These are phyloP conservation scores for Euura lappo DNA, from an alignment of 1,140 invertebrate genomes.

Conservation along the genomic window DNA sequence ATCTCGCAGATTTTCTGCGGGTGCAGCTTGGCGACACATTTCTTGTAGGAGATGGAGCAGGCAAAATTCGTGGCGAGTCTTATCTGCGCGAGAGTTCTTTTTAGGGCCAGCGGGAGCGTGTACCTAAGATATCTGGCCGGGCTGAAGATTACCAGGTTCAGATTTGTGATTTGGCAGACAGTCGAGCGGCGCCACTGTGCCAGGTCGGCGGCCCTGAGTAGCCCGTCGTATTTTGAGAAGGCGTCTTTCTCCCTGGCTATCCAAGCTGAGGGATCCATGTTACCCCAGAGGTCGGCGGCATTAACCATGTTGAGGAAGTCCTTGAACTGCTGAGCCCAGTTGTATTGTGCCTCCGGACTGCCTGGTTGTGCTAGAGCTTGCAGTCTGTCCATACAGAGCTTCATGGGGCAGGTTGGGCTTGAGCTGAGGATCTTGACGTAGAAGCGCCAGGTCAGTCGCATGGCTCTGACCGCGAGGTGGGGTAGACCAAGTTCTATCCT, in stretches of 20 bases:
- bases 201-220: constrained; percentile 7
- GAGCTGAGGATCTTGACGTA: constrained; percentile 15
- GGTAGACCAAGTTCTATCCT: too few species aligned
- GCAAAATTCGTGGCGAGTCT: constrained; percentile 3
- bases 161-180: constrained; percentile 11
- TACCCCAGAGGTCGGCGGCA: constrained; percentile 12
- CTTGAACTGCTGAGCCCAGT: constrained; percentile 22
- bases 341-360: constrained; percentile 7
- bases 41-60: constrained; percentile 12
- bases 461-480: constrained; percentile 5
- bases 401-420: constrained; percentile 8
- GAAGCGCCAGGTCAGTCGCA: constrained; percentile 14
- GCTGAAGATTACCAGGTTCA: neutral
- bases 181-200: constrained; percentile 5
- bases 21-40: constrained; percentile 9
- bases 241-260: constrained; percentile 6
- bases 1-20: constrained; percentile 14
- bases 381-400: constrained; percentile 20
- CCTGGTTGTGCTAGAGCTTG: constrained; percentile 7
- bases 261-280: constrained; percentile 14
- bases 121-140: constrained; percentile 11
- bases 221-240: constrained; percentile 12
- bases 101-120: constrained; percentile 1
- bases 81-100: constrained; percentile 13
- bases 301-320: constrained; percentile 12